phyloP scores from a whole-genome alignment of 2,888 invertebrate species.

The Lapara coniferarum region DNA sequence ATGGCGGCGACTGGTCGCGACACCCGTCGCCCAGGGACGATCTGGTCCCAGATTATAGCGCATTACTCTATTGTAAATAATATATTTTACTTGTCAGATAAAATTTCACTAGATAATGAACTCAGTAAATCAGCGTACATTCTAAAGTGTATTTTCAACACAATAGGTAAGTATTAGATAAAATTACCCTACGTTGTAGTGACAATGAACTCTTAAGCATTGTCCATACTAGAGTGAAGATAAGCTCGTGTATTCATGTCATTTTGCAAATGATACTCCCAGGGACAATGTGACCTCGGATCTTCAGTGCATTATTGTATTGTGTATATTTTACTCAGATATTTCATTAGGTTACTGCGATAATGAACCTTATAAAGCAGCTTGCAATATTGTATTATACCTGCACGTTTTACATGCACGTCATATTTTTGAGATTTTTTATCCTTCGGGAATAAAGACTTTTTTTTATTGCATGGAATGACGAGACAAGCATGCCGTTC shows the following conservation, averaged over 20 bases:
- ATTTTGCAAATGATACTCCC: background rate
- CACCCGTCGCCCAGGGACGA: constrained; percentile 9
- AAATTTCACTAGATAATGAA: too few species aligned
- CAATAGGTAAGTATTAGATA: too few species aligned
- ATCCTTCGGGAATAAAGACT: too few species aligned
- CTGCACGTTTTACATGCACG: background rate
- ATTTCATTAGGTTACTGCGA: background rate
- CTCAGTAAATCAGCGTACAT: too few species aligned
- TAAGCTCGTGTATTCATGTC: too few species aligned
- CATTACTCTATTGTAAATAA: background rate
- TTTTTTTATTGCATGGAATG: too few species aligned
- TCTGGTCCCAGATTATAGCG: background rate
- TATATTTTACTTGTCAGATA: background rate
- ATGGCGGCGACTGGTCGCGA: constrained; percentile 5
- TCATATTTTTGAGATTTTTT: background rate
- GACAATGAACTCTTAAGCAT: too few species aligned
- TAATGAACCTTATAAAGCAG: background rate
- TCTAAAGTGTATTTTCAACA: too few species aligned
- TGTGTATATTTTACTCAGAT: background rate
- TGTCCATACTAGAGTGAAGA: too few species aligned
- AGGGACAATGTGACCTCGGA: constrained; percentile 1
- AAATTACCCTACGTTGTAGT: too few species aligned
- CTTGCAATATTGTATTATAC: background rate
- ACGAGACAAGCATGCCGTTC: too few species aligned
- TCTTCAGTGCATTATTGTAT: background rate